Percentiles rank a stretch among this genome's conserved stretches.
Conservation (phyloP, 2,797 vertebrate species). For the Muscicapa comitata region DNA sequence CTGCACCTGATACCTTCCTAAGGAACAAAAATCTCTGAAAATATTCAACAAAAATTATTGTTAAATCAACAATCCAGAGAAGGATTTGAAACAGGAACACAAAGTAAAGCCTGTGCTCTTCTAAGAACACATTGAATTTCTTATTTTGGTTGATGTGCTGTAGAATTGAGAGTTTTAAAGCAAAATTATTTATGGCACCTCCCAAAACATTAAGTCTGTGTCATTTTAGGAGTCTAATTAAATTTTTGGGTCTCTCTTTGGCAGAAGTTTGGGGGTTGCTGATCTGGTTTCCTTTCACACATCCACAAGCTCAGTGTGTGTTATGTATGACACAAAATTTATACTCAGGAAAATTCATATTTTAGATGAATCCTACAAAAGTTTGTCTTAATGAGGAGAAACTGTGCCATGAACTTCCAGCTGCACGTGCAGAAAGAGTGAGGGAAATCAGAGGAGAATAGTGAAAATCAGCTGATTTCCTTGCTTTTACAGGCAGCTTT, state of each 20-base stretch:
- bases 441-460: neutral
- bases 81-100: neutral
- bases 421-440: neutral
- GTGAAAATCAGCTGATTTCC: neutral
- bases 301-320: neutral
- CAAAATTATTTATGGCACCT: neutral
- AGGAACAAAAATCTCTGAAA: neutral
- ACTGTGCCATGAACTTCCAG: neutral
- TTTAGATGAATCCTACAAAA: neutral
- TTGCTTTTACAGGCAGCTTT: neutral
- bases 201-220: neutral
- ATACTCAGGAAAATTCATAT: neutral
- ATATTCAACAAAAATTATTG: neutral
- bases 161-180: neutral
- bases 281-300: neutral
- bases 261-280: neutral
- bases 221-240: neutral
- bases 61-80: neutral
- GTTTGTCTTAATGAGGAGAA: neutral
- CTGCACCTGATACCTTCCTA: neutral
- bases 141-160: neutral
- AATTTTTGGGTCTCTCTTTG: neutral
- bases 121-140: neutral
- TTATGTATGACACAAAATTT: neutral
- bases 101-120: neutral